Percentiles rank a stretch among this genome's conserved stretches.
Conservation (phyloP, 2,888 invertebrate genomes). For the Thymelicus lineola region DNA sequence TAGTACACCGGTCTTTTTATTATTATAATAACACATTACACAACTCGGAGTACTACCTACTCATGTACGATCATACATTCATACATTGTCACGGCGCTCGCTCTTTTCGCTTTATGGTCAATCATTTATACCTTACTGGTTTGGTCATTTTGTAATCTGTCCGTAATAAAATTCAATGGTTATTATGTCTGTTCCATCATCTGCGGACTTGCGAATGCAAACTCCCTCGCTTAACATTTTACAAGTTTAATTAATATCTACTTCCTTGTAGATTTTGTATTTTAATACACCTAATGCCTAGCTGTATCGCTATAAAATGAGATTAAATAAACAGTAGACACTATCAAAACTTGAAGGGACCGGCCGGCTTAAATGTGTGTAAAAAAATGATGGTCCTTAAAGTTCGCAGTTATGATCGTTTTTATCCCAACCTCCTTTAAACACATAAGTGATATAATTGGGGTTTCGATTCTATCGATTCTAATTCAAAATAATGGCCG, state of each 20-base stretch:
- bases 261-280: conserved; percentile 39
- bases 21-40: no score
- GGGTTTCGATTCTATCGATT: conserved; percentile 82
- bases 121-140: conserved; percentile 69
- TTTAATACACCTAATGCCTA: conserved; percentile 31
- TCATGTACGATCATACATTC: background rate
- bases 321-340: conserved; percentile 38
- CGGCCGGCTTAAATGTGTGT: conserved; percentile 40
- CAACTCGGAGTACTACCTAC: background rate
- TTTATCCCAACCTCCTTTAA: conserved; percentile 81
- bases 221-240: conserved; percentile 48
- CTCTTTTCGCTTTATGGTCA: conserved; percentile 69
- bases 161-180: conserved; percentile 72
- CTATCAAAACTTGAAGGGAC: conserved; percentile 43
- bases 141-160: conserved; percentile 74
- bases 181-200: conserved; percentile 68
- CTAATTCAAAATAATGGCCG: conserved; percentile 83
- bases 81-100: conserved; percentile 66
- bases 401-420: conserved; percentile 73
- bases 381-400: conserved; percentile 47
- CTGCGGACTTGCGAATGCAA: conserved; percentile 56
- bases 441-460: conserved; percentile 85
- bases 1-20: no score
- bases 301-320: conserved; percentile 22
- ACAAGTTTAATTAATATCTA: conserved; percentile 42